Percentiles rank a stretch among this genome's conserved stretches.
Conservation (phyloP, 2,113 vertebrate genomes). For the Syrrhaptes paradoxus region DNA sequence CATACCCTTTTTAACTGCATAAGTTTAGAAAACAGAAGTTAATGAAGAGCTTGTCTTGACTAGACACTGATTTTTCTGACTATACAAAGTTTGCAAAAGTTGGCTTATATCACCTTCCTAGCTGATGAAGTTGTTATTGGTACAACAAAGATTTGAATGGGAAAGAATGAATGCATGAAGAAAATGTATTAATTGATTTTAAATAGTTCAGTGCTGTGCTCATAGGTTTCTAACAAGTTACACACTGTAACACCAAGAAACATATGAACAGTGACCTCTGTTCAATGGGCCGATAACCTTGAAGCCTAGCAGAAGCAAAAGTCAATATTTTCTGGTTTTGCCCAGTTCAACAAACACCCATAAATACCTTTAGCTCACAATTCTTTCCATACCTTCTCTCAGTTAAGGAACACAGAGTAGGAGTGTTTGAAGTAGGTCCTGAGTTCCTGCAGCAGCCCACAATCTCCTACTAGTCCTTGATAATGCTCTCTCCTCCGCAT, state of each 20-base stretch:
- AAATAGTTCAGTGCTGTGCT: not conserved
- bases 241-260: not conserved
- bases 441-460: not conserved
- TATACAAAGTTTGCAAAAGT: not conserved
- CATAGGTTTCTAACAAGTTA: not conserved
- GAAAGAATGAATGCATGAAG: not conserved
- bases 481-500: not conserved
- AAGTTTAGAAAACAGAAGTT: not conserved
- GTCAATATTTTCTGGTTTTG: not conserved
- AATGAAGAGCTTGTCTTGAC: constrained; percentile 19
- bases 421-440: not conserved
- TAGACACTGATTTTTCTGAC: not conserved
- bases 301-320: not conserved
- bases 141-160: not conserved
- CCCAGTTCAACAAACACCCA: not conserved
- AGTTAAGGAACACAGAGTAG: not conserved
- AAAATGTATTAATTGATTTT: not conserved
- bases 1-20: not conserved
- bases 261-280: not conserved
- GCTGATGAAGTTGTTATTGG: not conserved
- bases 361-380: not conserved
- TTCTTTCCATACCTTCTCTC: not conserved
- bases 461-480: not conserved
- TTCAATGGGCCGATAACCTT: not conserved
- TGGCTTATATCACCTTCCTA: not conserved